Evolutionary conservation across 2,113 vertebrate genomes (phyloP).

Genomic region (Aix galericulata): DNA sequence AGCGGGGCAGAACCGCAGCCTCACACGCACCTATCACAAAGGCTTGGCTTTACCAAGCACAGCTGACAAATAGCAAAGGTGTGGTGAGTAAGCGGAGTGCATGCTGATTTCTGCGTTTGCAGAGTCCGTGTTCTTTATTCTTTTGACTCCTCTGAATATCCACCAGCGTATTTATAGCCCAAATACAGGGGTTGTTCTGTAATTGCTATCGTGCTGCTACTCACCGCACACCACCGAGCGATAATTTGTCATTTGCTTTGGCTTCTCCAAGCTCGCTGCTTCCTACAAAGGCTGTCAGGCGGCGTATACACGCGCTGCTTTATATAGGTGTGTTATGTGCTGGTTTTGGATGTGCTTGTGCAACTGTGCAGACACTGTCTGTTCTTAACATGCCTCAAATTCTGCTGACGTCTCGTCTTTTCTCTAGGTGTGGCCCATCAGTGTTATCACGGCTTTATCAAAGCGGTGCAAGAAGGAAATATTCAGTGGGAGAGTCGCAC

Average conservation of each 20-base stretch:
- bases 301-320: neutral
- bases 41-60: neutral
- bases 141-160: neutral
- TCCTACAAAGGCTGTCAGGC: neutral
- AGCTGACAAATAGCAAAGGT: neutral
- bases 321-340: too few species aligned
- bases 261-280: neutral
- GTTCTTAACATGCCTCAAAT: neutral
- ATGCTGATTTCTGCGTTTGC: neutral
- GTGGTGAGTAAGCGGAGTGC: rapidly evolving
- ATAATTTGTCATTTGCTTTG: neutral
- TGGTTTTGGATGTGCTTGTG: neutral
- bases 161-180: rapidly evolving
- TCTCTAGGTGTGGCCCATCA: slow-evolving; percentile 93
- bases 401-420: neutral
- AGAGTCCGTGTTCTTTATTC: neutral
- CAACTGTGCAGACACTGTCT: neutral
- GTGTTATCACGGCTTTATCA: slow-evolving; percentile 97
- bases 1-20: neutral
- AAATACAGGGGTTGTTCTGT: rapidly evolving
- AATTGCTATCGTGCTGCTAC: neutral
- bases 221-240: neutral
- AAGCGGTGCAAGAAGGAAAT: slow-evolving; percentile 94
- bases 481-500: slow-evolving; percentile 99
- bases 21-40: neutral